A percentile compares a stretch with the other conserved stretches of the same genome.
Evolutionary conservation across 23 tunicate species (phyloP).

Genomic region (Clavelina lepadiformis): DNA sequence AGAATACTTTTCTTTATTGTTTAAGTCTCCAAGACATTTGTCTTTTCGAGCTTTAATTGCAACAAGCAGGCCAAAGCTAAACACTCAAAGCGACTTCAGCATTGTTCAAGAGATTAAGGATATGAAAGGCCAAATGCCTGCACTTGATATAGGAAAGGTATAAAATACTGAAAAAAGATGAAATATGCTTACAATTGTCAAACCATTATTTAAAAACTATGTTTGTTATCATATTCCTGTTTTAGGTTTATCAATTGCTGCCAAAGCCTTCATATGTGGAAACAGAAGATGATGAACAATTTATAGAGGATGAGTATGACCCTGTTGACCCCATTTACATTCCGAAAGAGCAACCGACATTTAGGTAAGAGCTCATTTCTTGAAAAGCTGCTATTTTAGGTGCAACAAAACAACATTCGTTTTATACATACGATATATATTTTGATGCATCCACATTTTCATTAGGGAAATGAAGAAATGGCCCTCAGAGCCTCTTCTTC

Average conservation of each 20-base stretch:
- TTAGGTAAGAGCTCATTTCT: too few relatives aligned
- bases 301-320: too few relatives aligned
- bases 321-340: too few relatives aligned
- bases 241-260: conserved; percentile 1
- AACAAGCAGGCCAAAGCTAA: conserved; percentile 44
- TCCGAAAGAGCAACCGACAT: too few relatives aligned
- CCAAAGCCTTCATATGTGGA: neutral
- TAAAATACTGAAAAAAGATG: neutral
- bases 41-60: conserved; percentile 49
- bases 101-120: conserved; percentile 38
- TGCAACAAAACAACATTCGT: neutral
- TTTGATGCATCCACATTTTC: neutral
- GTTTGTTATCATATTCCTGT: neutral
- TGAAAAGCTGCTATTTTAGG: neutral
- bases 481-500: conserved; percentile 42
- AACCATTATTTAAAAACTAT: neutral
- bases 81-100: conserved; percentile 35
- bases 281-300: neutral
- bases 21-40: conserved; percentile 41
- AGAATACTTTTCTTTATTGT: too few relatives aligned
- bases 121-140: conserved; percentile 73
- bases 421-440: too few relatives aligned
- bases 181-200: neutral
- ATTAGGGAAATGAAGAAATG: conserved; percentile 22
- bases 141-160: conserved; percentile 34